Base-by-base conservation (phyloP, 2,797 vertebrate species). In the Sebastes cheni region DNA sequence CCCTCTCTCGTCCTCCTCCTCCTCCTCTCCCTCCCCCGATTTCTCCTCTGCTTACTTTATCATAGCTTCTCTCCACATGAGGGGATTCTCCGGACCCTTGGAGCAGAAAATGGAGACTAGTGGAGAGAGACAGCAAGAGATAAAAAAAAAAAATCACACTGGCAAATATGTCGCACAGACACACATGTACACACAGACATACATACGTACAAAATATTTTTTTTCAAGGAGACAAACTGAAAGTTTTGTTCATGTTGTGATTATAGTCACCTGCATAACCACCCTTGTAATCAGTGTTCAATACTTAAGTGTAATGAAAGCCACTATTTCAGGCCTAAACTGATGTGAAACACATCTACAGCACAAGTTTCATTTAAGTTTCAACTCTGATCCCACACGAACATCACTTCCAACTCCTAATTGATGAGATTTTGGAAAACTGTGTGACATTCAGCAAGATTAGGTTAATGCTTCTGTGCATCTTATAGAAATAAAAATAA, bases 21-120 rank as follows among this genome's bases (percentile, higher is more conserved):
- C 75, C 34, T 27, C 4, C 20, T 9, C 13, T 14, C 12, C 20
- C 59, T 23, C 42, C 74, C 62, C 25, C 68, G 0, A 23, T 32
- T 52, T 60, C 81, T 62, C 75, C 36, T 72, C 81, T 80, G 72
- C 83, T 86, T 89, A 87, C 88, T 91, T 94, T 93, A 94, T 95
- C 90, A 81, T 85, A 85, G 86, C 86, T 89, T 90, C 67, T 91
- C 89, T 89, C 86, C 86, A 88, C 90, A 88, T 86, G 85, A 91
- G 76, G 77, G 83, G 88, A 91, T 93, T 91, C 91, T 92, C 83
- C 77, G 61, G 91, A 89, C 89, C 92, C 89, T 91, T 75, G 79
- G 93, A 93, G 93, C 92, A 93, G 92, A 94, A 94, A 94, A 94
- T 95, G 89, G 92, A 93, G 93, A 82, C 83, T 81, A 91, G 92